Percentiles rank a stretch among this genome's conserved stretches.
Conservation (phyloP, 1,140 invertebrate species). For the Rhizoglyphus robini region DNA sequence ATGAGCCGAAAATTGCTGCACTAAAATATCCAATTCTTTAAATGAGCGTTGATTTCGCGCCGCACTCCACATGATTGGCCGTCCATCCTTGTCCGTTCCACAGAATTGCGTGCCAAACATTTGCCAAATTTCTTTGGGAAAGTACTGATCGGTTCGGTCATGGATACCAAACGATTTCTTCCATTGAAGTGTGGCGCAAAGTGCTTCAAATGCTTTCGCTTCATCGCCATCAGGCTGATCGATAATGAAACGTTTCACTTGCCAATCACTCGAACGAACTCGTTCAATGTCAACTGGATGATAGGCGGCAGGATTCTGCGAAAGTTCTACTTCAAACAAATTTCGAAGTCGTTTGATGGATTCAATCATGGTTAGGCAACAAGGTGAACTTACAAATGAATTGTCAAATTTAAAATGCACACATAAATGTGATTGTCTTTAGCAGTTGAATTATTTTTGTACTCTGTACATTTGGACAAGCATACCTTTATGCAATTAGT, state of each 20-base stretch:
- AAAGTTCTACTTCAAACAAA: not conserved
- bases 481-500: too few relatives aligned
- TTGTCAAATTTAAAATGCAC: too few relatives aligned
- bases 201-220: constrained; percentile 46
- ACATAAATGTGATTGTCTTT: too few relatives aligned
- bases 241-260: too few relatives aligned
- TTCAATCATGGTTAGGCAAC: too few relatives aligned
- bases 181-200: constrained; percentile 69
- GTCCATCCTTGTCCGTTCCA: not conserved
- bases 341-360: not conserved
- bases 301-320: not conserved
- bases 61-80: constrained; percentile 3
- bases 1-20: not conserved
- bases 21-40: not conserved
- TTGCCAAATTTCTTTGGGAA: constrained; percentile 9
- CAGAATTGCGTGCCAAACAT: not conserved
- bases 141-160: not conserved
- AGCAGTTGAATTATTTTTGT: too few relatives aligned
- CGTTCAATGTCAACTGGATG: constrained; percentile 5
- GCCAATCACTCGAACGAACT: too few relatives aligned
- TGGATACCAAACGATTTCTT: constrained; percentile 62
- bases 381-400: too few relatives aligned
- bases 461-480: too few relatives aligned
- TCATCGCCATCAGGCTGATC: not conserved
- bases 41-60: not conserved